Base-by-base conservation (phyloP, 2,797 vertebrate species). In the Lophotriccus pileatus region DNA sequence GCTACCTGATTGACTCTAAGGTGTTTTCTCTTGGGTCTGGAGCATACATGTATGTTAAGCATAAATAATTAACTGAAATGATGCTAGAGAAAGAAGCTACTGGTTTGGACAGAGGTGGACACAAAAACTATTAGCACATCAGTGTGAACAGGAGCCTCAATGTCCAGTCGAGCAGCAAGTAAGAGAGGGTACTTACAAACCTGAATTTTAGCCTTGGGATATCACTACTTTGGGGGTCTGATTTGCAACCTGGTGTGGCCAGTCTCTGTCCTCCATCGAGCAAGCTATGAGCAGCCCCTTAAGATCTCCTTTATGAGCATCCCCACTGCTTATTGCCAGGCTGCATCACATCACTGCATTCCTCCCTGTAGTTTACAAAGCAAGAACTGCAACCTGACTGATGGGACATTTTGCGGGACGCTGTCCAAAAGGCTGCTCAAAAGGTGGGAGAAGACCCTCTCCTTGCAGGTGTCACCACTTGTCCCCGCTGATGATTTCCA, bases 281-380 rank as follows among this genome's bases (percentile, higher is more conserved):
- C 37, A 75, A 49, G 36, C 36, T 14, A 10, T 0, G 3, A 55
- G 49, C 25, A 69, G 41, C 9, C 3, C 21, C 32, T 80, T 34
- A 46, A 23, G 20, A 8, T 37, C 24, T 66, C 27, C 36, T 81
- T 66, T 43, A 18, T 10, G 23, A 60, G 23, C 58, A 75, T 49
- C 60, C 11, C 14, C 0, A 1, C 44, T 2, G 8, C 0, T 1
- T 44, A 43, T 39, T 11, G 2, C 80, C 73, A 67, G n/a, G 41
- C 69, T 28, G 59, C 47, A 43, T 44, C 88, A 22, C 68, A 41
- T 70, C 14, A 8, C 53, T 8, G 8, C 44, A 7, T 64, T 30
- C 24, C 60, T 87, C 56, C 72, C 49, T 39, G 84, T 80, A 39
- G 43, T 47, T 62, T 56, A 32, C 64, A 90, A n/a, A 84, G 64